Base-by-base conservation (phyloP, 2,888 invertebrate genomes). In the Carterocephalus palaemon region DNA sequence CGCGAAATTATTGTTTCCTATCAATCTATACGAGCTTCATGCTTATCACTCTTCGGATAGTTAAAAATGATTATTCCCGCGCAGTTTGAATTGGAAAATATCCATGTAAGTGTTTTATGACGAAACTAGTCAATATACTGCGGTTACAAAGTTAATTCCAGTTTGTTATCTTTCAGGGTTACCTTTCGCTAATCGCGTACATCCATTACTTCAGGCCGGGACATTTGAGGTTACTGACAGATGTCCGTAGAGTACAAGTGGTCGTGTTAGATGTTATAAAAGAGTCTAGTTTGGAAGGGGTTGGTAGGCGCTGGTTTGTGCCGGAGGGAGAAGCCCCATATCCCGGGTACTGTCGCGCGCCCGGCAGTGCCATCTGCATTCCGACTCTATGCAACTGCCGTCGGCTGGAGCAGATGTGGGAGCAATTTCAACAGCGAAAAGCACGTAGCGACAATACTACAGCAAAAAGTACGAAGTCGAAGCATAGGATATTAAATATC, bases 301-400 rank as follows among this genome's bases (percentile, higher is more conserved):
- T 48, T 19, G 57, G 64, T 2, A 67, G 85, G 39, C 56, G 76
- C 54, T 82, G 76, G 77, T 48, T n/a, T n/a, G n/a, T 83, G 2
- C 72, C 63, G 19, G 53, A 41, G 7, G 62, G 64, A 1, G 83
- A 83, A 58, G 57, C 66, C 0, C 85, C 85, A 0, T 85, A 65
- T 40, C 85, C 85, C 1, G 85, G 85, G 0, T 85, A 83, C 51
- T 85, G 85, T 36, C 61, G 83, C 15, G 63, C 71, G 0, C 84
- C 84, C 0, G 83, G 75, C 2, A 70, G 68, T 15, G 53, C 34
- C 0, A 23, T 31, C 1, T 85, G 85, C 32, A 3, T 69, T 1
- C 74, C 77, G 3, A 17, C 62, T 0, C 54, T 85, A 0, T 85
- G 85, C 34, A 74, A 85, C 49, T 85, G 85, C 46, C 46, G 66